These are phyloP conservation scores for Eptesicus fuscus DNA, from an alignment of 2,113 vertebrate genomes.

Conservation along the genomic window DNA sequence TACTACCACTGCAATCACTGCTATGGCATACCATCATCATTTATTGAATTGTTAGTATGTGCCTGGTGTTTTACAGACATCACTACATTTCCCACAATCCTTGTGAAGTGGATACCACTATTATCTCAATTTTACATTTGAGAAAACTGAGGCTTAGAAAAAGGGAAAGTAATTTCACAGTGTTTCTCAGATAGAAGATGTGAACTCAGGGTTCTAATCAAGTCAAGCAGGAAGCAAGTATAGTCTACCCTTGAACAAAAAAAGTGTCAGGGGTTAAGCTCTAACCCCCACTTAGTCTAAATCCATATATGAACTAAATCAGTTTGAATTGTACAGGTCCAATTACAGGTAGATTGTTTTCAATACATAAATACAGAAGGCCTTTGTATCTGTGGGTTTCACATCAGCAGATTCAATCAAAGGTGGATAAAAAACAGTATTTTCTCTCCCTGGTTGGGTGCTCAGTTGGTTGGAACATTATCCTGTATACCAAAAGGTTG, in stretches of 20 bases:
- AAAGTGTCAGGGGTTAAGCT: background rate
- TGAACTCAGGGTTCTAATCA: conserved; percentile 26
- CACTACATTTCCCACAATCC: background rate
- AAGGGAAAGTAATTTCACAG: background rate
- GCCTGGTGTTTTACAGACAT: background rate
- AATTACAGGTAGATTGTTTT: background rate
- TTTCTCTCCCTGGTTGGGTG: background rate
- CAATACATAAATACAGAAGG: background rate
- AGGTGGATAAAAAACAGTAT: background rate
- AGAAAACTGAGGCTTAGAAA: background rate
- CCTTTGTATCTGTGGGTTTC: background rate
- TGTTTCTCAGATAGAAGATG: background rate
- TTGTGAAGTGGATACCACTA: background rate
- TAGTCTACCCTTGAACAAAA: background rate
- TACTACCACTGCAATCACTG: background rate
- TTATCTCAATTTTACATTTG: background rate
- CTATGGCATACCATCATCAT: background rate
- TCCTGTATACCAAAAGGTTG: too few species aligned
- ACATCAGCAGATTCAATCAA: background rate
- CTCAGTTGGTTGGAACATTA: too few species aligned
- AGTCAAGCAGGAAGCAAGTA: background rate
- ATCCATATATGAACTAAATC: background rate
- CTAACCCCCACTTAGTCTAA: background rate
- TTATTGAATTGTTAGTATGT: conserved; percentile 20
- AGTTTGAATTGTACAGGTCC: background rate